Evolutionary conservation across 53 echinoderm and acorn worm genomes (phyloP), one percentile per base, ranked within the genome.

Genomic region (Echinometra lucunter): DNA sequence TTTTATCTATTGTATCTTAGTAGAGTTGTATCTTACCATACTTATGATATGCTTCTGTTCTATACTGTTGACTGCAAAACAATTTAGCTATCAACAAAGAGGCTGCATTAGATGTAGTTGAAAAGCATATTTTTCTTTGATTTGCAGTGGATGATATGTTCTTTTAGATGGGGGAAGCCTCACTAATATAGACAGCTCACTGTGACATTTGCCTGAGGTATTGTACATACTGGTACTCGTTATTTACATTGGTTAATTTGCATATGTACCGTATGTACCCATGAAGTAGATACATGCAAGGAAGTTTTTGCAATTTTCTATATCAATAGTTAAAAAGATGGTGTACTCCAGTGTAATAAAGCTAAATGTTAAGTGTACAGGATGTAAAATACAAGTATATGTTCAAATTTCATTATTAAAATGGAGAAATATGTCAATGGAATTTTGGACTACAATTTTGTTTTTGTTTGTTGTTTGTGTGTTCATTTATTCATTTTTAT

Each of bases 321-420:
- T 85, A 25, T 18, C n/a, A 30, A 85, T 37, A 74, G 9, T 45
- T 49, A 85, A 85, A 47, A 85, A 85, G 44, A 28, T 47, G 81
- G 85, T 85, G 85, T 85, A 85, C 85, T 85, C 47, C 49, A 85
- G 49, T 85, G 27, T 47, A 85, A 85, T 21, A 16, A 53, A 11
- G 37, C 32, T 27, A 58, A 37, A 49, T 58, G 88, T 85, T 89
- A 89, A 19, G 49, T 89, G 89, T 89, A 89, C 49, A 49, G 60
- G 58, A 57, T 89, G 89, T 89, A 58, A 58, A 89, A 89, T 37
- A 58, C 60, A 49, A 58, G 58, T 89, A 89, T 89, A 89, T 57
- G 89, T 89, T 89, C 58, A 89, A 57, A 89, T 89, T 60, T 89
- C 89, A 89, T 89, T 89, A 89, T 89, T 89, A 89, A 85, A 89